Conservation (phyloP, 2,113 vertebrate species). For the Hippolais icterina region DNA sequence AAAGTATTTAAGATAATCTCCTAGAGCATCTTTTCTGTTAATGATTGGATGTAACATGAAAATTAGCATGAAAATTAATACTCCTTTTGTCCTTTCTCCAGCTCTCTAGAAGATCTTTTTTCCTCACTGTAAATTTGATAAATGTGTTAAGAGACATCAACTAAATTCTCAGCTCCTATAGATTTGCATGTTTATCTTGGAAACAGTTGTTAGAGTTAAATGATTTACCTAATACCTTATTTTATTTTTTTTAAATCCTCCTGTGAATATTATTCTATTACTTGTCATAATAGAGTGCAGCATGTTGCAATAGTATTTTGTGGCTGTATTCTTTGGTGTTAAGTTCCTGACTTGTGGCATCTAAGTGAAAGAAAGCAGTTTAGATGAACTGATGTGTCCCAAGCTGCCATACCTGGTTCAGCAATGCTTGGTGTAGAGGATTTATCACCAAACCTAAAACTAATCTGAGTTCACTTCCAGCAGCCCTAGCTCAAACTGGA, state of each 20-base stretch:
- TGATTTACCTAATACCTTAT: not conserved
- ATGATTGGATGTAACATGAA: not conserved
- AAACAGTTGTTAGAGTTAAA: not conserved
- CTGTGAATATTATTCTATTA: not conserved
- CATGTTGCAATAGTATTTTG: not conserved
- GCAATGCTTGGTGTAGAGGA: not conserved
- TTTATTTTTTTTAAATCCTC: not conserved
- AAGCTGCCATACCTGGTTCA: not conserved
- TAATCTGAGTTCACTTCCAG: not conserved
- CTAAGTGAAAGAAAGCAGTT: not conserved
- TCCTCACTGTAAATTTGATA: not conserved
- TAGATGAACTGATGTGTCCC: not conserved
- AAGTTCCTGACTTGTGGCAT: not conserved
- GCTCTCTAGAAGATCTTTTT: not conserved
- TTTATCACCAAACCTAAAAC: not conserved
- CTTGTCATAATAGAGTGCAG: not conserved
- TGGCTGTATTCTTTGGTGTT: not conserved
- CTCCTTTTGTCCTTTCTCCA: not conserved
- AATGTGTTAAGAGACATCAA: not conserved
- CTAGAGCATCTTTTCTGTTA: not conserved
- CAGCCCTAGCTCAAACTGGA: not conserved
- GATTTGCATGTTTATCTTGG: not conserved
- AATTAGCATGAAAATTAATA: not conserved
- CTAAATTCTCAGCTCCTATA: not conserved
- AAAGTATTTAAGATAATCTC: not conserved